Evolutionary conservation across 1,140 invertebrate genomes (phyloP).

Genomic region (Papilio polyxenes): DNA sequence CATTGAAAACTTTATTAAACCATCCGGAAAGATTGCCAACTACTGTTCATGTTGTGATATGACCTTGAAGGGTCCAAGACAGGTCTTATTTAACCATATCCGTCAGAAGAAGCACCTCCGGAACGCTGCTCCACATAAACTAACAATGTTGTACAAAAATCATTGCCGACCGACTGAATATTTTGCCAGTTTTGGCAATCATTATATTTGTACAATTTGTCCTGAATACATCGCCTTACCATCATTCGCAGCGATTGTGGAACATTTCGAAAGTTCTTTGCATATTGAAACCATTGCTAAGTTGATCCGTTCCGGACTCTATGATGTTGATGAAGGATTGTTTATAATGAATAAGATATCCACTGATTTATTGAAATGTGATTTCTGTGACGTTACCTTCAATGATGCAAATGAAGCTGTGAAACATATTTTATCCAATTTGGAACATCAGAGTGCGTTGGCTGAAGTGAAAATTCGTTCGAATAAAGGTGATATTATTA

Average conservation of each 20-base stretch:
- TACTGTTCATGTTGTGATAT: constrained; percentile 73
- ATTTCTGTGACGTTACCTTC: constrained; percentile 57
- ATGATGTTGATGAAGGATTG: constrained; percentile 58
- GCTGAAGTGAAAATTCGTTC: constrained; percentile 52
- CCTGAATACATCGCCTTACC: constrained; percentile 63
- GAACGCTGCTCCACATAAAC: constrained; percentile 69
- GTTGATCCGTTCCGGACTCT: constrained; percentile 60
- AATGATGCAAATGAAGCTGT: constrained; percentile 53
- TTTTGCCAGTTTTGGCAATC: constrained; percentile 73
- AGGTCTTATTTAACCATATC: constrained; percentile 75
- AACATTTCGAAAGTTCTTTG: constrained; percentile 66
- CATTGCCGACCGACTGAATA: constrained; percentile 70
- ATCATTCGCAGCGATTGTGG: constrained; percentile 69
- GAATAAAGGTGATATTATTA: constrained; percentile 70
- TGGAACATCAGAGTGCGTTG: constrained; percentile 62
- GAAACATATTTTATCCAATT: constrained; percentile 58
- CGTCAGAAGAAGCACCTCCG: constrained; percentile 76
- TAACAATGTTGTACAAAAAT: constrained; percentile 67
- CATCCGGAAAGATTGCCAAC: constrained; percentile 70
- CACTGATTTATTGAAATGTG: constrained; percentile 54
- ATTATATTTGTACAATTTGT: constrained; percentile 69
- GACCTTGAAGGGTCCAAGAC: constrained; percentile 71
- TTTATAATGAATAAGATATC: constrained; percentile 57
- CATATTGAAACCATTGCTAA: constrained; percentile 69
- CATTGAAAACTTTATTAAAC: constrained; percentile 74